Conservation (phyloP, 2,888 invertebrate genomes). For the Drosophila emarginata region DNA sequence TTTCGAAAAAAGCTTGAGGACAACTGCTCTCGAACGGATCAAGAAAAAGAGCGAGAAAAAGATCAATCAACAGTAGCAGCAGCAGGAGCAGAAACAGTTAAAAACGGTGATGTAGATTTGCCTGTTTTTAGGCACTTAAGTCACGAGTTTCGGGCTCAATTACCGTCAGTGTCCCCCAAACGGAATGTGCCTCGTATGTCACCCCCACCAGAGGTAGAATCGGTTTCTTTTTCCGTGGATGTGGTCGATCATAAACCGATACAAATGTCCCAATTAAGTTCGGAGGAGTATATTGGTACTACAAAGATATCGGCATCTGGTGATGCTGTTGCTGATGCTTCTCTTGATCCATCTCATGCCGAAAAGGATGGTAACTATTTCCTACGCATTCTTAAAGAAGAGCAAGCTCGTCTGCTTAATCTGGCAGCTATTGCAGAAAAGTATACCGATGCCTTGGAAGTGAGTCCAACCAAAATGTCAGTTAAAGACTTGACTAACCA, state of each 20-base stretch:
- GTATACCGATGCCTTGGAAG: constrained; percentile 85
- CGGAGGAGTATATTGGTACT: constrained; percentile 37
- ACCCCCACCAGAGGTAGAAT: constrained; percentile 38
- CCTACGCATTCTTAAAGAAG: constrained; percentile 88
- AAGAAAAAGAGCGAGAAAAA: constrained; percentile 33
- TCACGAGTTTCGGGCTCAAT: constrained; percentile 93
- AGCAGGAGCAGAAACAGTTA: neutral
- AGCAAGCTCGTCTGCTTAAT: constrained; percentile 87
- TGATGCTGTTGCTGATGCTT: neutral
- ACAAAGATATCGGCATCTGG: constrained; percentile 23
- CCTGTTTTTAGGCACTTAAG: constrained; percentile 92
- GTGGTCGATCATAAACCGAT: constrained; percentile 66
- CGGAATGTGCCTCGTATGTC: constrained; percentile 52
- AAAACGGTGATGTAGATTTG: constrained; percentile 81
- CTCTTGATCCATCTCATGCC: neutral
- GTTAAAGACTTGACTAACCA: neutral
- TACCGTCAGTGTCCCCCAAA: constrained; percentile 86
- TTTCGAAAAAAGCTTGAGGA: constrained; percentile 70
- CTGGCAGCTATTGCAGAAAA: constrained; percentile 88
- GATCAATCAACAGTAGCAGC: neutral
- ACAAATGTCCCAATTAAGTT: constrained; percentile 11
- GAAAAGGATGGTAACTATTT: constrained; percentile 89
- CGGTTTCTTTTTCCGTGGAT: constrained; percentile 38
- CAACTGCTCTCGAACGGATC: constrained; percentile 40
- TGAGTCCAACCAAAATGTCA: constrained; percentile 36